Base-by-base conservation (phyloP, 1,140 invertebrate genomes). In the Lasioglossum albipes region DNA sequence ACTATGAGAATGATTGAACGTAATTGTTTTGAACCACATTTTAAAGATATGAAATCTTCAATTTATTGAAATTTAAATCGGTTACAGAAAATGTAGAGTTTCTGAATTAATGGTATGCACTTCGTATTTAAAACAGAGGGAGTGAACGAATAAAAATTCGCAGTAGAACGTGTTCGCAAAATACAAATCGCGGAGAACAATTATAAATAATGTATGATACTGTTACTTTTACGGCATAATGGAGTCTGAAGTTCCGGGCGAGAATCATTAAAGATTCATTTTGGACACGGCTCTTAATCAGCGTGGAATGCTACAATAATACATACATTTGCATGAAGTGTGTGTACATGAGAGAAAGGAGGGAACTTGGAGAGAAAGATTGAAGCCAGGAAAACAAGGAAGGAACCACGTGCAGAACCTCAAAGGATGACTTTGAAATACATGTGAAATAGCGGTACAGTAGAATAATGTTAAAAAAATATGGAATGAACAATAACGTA, bases 181-280 rank as follows among this genome's bases (percentile, higher is more conserved):
- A 52, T n/a, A 27, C 45, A 7, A 27, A 13, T 45, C 12, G 42
- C 42, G 41, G 3, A 10, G n/a, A 16, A 42, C 5, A 4, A 45
- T 68, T 69, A 78, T 76, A 84, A 86, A 84, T 82, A 79, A 84
- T 71, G 49, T 59, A 79, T 83, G 13, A 31, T 69, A 42, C 31
- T 49, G 42, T 83, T 72, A 76, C 59, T 20, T 59, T 69, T 52
- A 49, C 62, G 31, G 57, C 12, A 61, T 61, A 83, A 84, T 64
- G 61, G 42, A 75, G 62, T 83, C 36, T 57, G 70, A 79, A 77
- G 68, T 71, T 69, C 75, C 52, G 42, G 45, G 52, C 54, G 18
- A 49, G 61, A 61, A 67, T 68, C 82, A 75, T 83, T 79, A 79
- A 71, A 83, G 67, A 84, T 84, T 83, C 75, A 75, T 84, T 84